Base-by-base conservation (phyloP, 2,888 invertebrate genomes). In the Gastracanthus pulcherrimus region DNA sequence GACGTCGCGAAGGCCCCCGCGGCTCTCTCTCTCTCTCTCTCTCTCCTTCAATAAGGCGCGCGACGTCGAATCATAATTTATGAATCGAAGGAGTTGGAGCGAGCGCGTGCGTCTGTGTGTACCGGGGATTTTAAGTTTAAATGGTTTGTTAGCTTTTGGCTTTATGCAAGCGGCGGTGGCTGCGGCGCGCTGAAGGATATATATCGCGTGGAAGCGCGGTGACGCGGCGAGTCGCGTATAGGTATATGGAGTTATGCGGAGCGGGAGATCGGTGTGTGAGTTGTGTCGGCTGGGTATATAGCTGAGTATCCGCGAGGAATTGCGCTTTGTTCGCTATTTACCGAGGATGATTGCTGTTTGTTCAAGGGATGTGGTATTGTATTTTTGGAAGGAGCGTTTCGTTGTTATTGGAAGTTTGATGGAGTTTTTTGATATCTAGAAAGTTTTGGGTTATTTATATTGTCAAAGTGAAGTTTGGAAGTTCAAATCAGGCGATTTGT, bases 21-120 rank as follows among this genome's bases (percentile, higher is more conserved):
- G 60, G 60, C 76, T 45, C 31, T 38, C 29, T 19, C 48, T 48
- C 66, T 51, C 51, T 38, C 38, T 13, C n/a, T n/a, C n/a, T n/a
- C n/a, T 48, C 41, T 23, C 13, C 26, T 7, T 62, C 81, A 72
- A 81, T 76, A 78, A 79, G 79, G 60, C 75, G 60, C 75, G 62
- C 64, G 75, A 81, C 78, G 81, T 78, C 81, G 76, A 79, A 79
- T 82, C 71, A 79, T 82, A 82, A 82, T 82, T 82, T 82, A 82
- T 82, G 79, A 79, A 82, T 76, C 79, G 78, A n/a, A 55, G 81
- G 70, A 67, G 70, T 45, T 36, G 36, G 11, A 16, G 23, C 4
- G 23, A 38, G 60, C 51, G 45, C n/a, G n/a, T n/a, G n/a, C n/a
- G n/a, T n/a, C n/a, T n/a, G 31, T 45, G 23, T 31, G 69, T 62